Evolutionary conservation across 2,888 invertebrate species (phyloP).

Genomic region (Teleogryllus oceanicus): DNA sequence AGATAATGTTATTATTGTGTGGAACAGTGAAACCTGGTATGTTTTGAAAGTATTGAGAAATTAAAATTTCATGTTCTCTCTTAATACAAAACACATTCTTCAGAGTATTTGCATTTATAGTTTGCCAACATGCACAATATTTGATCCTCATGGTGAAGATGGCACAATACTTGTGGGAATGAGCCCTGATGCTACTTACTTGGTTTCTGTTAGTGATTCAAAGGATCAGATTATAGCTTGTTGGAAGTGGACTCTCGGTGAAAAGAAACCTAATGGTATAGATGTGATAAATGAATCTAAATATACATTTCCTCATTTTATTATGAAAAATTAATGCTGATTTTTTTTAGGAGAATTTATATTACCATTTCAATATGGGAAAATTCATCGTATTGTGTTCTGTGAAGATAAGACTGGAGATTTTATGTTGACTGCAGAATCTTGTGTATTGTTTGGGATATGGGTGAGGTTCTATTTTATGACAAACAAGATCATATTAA

Average conservation of each 20-base stretch:
- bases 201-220: slow-evolving; percentile 55
- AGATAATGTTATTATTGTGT: slow-evolving; percentile 57
- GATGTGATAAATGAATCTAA: slow-evolving; percentile 36
- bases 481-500: too few species aligned
- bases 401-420: slow-evolving; percentile 47
- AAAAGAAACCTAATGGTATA: slow-evolving; percentile 55
- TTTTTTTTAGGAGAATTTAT: neutral
- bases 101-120: slow-evolving; percentile 39
- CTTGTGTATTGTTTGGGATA: slow-evolving; percentile 45
- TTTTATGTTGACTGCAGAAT: slow-evolving; percentile 48
- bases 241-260: slow-evolving; percentile 62
- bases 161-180: slow-evolving; percentile 50
- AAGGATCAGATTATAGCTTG: slow-evolving; percentile 52
- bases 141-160: slow-evolving; percentile 52
- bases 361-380: slow-evolving; percentile 18
- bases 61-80: neutral
- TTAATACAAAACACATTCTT: slow-evolving; percentile 22
- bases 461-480: slow-evolving; percentile 44
- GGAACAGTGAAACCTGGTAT: slow-evolving; percentile 49
- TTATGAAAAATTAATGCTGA: neutral
- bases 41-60: neutral
- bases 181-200: slow-evolving; percentile 57
- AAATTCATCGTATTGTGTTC: slow-evolving; percentile 45
- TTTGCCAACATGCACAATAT: slow-evolving; percentile 55
- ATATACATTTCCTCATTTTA: slow-evolving; percentile 35